Evolutionary conservation across 1,140 invertebrate genomes (phyloP), one percentile per base, ranked within the genome.

Genomic region (Anthonomus grandis): DNA sequence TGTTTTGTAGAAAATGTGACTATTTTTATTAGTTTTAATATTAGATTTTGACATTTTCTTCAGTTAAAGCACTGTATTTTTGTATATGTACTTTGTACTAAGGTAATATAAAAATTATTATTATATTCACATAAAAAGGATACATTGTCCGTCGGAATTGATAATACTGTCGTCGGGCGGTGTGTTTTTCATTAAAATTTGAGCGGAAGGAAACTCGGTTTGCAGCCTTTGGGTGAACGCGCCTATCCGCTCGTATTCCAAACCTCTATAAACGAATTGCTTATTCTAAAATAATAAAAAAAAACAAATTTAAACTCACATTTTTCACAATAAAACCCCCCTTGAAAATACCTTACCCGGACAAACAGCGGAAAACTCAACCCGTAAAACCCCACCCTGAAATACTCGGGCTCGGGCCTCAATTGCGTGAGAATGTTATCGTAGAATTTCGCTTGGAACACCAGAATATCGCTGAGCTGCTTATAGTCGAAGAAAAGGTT

Each of bases 381-480:
- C 13, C 96, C 96, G 71, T 95, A 98, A 74, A 96, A 98, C 18
- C 92, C 94, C 39, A 98, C 95, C 15, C 95, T 78, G 70, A 98
- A 99, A 73, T 98, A 99, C 74, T 97, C 94, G 5, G 93, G 91
- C 67, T 95, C 92, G 0, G 90, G 91, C 62, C 94, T 76, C 8
- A 93, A 74, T 69, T 93, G 87, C 0, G 85, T 87, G 53, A 97
- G 70, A 64, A 97, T 95, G 56, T 95, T 93, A 67, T 95, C 90
- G 61, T 93, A 87, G 72, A 97, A 97, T 54, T 83, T 86, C 0
- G 94, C 93, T 74, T 95, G 86, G 44, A 83, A 86, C 64, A 87
- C 87, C 37, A 97, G 76, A 41, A 94, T 86, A 39, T 88, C 80
- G 65, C 91, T 89, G 1, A 98, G 77, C 55, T 92, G 90, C 12